Evolutionary conservation across 2,888 invertebrate species (phyloP).

Genomic region (Stratiomys singularior): DNA sequence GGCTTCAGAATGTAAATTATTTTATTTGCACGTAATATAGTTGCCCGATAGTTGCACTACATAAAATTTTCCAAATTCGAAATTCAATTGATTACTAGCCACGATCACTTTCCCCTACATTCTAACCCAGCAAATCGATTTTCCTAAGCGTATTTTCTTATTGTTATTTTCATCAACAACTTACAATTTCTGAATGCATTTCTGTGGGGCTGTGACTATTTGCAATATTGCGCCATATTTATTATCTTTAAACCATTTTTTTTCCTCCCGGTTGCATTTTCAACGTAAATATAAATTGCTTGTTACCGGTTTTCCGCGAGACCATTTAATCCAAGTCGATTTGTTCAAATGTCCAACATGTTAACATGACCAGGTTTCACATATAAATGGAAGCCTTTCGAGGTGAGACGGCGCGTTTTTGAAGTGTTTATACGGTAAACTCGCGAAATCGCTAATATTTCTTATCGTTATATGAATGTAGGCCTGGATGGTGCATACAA

Average conservation of each 20-base stretch:
- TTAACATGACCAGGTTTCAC: conserved; percentile 39
- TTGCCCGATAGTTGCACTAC: too few relatives aligned
- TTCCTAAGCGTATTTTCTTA: neutral
- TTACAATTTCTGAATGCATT: neutral
- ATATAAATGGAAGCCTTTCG: conserved; percentile 28
- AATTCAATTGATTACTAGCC: too few relatives aligned
- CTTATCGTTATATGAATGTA: neutral
- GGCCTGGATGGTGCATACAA: neutral
- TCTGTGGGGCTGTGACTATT: neutral
- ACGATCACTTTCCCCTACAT: neutral
- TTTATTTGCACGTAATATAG: too few relatives aligned
- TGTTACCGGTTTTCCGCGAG: conserved; percentile 38
- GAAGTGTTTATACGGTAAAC: conserved; percentile 20
- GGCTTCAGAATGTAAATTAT: too few relatives aligned
- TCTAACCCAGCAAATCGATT: neutral
- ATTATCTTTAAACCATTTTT: conserved; percentile 15
- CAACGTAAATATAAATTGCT: conserved; percentile 1
- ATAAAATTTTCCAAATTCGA: too few relatives aligned
- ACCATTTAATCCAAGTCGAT: conserved; percentile 46
- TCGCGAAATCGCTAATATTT: neutral
- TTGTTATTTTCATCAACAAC: neutral
- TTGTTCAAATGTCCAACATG: conserved; percentile 44
- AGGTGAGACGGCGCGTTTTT: conserved; percentile 10
- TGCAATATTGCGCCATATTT: conserved; percentile 38
- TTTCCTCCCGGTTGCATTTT: neutral